A percentile compares a stretch with the other conserved stretches of the same genome.
phyloP scores from a whole-genome alignment of 2,113 vertebrate species.

The Gila orcuttii region DNA sequence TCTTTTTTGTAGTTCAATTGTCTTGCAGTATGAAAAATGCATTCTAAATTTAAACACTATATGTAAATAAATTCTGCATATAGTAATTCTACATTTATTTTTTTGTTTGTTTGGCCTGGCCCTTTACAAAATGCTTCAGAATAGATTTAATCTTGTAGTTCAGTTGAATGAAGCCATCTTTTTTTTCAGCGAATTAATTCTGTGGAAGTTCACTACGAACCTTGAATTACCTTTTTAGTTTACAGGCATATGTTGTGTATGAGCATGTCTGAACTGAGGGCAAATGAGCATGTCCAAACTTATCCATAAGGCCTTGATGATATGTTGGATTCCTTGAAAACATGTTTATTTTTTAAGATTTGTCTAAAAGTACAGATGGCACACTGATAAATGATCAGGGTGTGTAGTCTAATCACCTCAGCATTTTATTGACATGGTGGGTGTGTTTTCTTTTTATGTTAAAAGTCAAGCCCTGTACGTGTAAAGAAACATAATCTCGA shows the following conservation, averaged over 20 bases:
- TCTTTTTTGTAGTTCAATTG: not conserved
- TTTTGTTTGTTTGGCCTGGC: not conserved
- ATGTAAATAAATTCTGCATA: not conserved
- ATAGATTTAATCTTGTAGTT: slow-evolving; percentile 16
- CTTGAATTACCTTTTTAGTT: not conserved
- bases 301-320: not conserved
- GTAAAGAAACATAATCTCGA: not conserved
- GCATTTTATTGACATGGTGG: slow-evolving; percentile 37
- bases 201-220: not conserved
- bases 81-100: slow-evolving; percentile 33
- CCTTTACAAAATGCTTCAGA: slow-evolving; percentile 31
- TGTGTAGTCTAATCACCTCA: slow-evolving; percentile 40
- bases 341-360: slow-evolving; percentile 31
- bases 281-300: not conserved
- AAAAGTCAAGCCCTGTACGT: slow-evolving; percentile 42
- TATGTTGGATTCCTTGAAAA: not conserved
- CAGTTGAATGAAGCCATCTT: slow-evolving; percentile 34
- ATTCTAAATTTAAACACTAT: not conserved
- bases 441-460: slow-evolving; percentile 50
- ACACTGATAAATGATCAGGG: slow-evolving; percentile 43
- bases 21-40: not conserved
- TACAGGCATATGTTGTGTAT: not conserved
- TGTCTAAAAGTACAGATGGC: slow-evolving; percentile 10
- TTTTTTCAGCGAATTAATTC: not conserved
- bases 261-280: not conserved